Base-by-base conservation (phyloP, 2,888 invertebrate species). In the Ischnus inquisitorius region DNA sequence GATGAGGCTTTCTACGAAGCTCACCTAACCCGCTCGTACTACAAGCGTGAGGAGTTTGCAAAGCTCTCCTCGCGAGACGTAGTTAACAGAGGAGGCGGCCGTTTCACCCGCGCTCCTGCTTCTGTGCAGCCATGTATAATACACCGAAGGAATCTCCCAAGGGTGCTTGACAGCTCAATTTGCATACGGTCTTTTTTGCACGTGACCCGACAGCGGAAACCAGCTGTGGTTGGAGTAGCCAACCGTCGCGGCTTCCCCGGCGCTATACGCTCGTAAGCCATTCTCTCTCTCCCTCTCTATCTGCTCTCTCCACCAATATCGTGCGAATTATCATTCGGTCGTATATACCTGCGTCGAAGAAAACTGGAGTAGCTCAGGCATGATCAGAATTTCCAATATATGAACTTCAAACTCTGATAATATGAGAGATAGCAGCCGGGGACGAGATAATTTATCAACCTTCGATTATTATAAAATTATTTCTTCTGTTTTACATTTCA, bases 31-130 rank as follows among this genome's bases (percentile, higher is more conserved):
- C 83, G 64, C 81, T 78, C 84, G 82, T 85, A 80, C 83, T 85
- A 85, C 81, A 86, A 87, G 89, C 92, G 91, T 92, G 92, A 92
- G 91, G 88, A 91, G 92, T 91, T 92, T 92, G 90, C 90, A 89
- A 92, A 92, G 90, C 92, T 90, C 89, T 92, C 83, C 85, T 89
- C 88, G 88, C 85, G 89, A 90, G 89, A 88, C 88, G 89, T 89
- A 91, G 91, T 91, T 92, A 91, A 89, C 91, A 88, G 90, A 87
- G 87, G 68, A 81, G 84, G 75, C 74, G 64, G 43, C 25, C 25
- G 25, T 28, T 60, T 75, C 41, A 57, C 65, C 41, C 76, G 72
- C 78, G 82, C 79, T 67, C 77, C 14, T 25, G n/a, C 64, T 41
- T 75, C 75, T 83, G 71, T 84, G 84, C 87, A 87, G 87, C 85